Evolutionary conservation across 2,888 invertebrate genomes (phyloP).

Genomic region (Caenorhabditis imperialis): DNA sequence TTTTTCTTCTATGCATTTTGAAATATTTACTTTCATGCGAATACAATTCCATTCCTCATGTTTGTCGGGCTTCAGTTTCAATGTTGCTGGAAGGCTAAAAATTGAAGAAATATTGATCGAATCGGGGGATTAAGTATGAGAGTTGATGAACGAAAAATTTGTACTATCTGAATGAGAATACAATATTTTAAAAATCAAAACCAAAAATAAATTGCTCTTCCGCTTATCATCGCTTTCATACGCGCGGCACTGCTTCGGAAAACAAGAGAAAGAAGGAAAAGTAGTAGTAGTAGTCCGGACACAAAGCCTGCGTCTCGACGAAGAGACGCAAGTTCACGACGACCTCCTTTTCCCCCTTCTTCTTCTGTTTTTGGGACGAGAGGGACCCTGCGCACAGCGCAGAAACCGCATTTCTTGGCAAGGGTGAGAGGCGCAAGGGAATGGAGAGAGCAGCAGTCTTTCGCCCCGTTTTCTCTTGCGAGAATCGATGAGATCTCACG

Average conservation of each 20-base stretch:
- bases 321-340: constrained; percentile 27
- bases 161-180: too few relatives aligned
- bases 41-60: neutral
- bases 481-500: constrained; percentile 60
- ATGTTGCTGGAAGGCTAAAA: too few relatives aligned
- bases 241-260: too few relatives aligned
- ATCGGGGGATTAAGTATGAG: too few relatives aligned
- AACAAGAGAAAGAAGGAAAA: constrained; percentile 22
- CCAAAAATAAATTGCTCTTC: too few relatives aligned
- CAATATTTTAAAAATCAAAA: too few relatives aligned
- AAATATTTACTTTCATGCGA: constrained; percentile 9
- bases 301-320: constrained; percentile 22
- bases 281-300: constrained; percentile 24
- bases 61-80: too few relatives aligned
- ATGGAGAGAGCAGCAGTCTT: constrained; percentile 9
- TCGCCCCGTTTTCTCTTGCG: constrained; percentile 20
- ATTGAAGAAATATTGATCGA: too few relatives aligned
- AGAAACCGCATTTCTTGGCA: constrained; percentile 6
- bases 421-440: constrained; percentile 17
- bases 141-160: too few relatives aligned
- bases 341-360: constrained; percentile 7
- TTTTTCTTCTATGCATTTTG: constrained; percentile 1
- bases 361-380: constrained; percentile 22
- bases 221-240: too few relatives aligned
- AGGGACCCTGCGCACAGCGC: constrained; percentile 3